Evolutionary conservation across 1,140 invertebrate species (phyloP).

Genomic region (Aporrectodea caliginosa): DNA sequence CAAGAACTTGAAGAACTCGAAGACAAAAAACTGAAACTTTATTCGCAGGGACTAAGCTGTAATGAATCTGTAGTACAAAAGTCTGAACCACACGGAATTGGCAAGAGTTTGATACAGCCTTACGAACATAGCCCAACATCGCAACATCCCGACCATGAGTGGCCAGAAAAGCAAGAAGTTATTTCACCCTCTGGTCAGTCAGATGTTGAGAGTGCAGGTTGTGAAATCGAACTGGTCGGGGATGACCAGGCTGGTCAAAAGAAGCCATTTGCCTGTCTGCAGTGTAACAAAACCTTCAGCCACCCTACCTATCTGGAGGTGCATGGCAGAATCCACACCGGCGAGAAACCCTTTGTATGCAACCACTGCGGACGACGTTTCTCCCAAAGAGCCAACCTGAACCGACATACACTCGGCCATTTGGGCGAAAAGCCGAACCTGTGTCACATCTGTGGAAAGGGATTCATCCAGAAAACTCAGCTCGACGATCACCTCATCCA

Average conservation of each 20-base stretch:
- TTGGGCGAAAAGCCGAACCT: slow-evolving; percentile 69
- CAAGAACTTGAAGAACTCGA: too few species aligned
- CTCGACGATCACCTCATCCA: background rate
- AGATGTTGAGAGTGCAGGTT: too few species aligned
- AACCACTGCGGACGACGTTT: slow-evolving; percentile 91
- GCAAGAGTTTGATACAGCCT: too few species aligned
- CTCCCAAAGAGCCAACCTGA: slow-evolving; percentile 57
- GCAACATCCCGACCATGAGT: too few species aligned
- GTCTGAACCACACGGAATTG: too few species aligned
- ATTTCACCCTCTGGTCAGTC: too few species aligned
- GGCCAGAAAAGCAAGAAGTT: too few species aligned
- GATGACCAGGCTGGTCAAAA: slow-evolving; percentile 38
- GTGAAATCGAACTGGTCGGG: background rate
- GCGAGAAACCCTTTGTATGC: slow-evolving; percentile 88
- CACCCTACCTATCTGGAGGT: slow-evolving; percentile 92
- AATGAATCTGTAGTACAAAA: too few species aligned
- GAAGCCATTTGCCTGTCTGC: slow-evolving; percentile 49
- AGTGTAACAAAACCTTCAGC: slow-evolving; percentile 21
- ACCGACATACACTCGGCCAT: slow-evolving; percentile 11
- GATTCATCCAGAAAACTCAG: slow-evolving; percentile 39
- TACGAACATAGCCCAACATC: too few species aligned
- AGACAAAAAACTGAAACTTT: too few species aligned
- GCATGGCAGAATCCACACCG: slow-evolving; percentile 88
- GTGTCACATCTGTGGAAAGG: slow-evolving; percentile 38
- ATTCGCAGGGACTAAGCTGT: too few species aligned